Base-by-base conservation (phyloP, 2,113 vertebrate genomes). In the Parotia lawesii region DNA sequence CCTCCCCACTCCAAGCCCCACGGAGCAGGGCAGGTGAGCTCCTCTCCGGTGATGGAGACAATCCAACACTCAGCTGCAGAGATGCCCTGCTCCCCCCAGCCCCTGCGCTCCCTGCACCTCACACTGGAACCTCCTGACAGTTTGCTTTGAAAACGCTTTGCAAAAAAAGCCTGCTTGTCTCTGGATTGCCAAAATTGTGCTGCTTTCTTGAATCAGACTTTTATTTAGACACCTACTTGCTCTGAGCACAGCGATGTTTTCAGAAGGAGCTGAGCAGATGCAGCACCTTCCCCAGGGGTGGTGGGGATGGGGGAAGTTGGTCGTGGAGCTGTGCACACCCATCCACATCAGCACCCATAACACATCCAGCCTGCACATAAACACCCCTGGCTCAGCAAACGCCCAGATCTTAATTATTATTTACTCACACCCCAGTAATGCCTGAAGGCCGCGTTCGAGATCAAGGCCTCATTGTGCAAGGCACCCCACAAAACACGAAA, bases 331-430 rank as follows among this genome's bases (percentile, higher is more conserved):
- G 4, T 65, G 64, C 90, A 89, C 94, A 57, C 91, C 84, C 90
- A 44, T 71, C 74, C n/a, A 21, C 81, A 40, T 2, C 27, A 66
- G 78, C 70, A 87, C 85, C 92, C 80, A 38, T 4, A 66, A 51
- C 51, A 48, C 76, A 64, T 17, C 83, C 12, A 53, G 15, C 66
- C 91, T 80, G 24, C 71, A 10, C 12, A 50, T 0, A 50, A 92
- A 89, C 89, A 78, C 31, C 65, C 82, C 58, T 20, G 0, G 11
- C 74, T 74, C 87, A 91, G 84, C 86, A 61, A 78, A 96, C 94
- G n/a, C 93, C 96, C 75, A 54, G 21, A 61, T 33, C 51, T 51
- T 94, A 94, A 94, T 96, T 92, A 73, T 47, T 96, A 79, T 96
- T 96, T 96, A 96, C 94, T 60, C 60, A 0, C 22, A 12, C 1